These are phyloP conservation scores for Pelosia muscerda DNA, from an alignment of 2,888 invertebrate species.

Conservation along the genomic window DNA sequence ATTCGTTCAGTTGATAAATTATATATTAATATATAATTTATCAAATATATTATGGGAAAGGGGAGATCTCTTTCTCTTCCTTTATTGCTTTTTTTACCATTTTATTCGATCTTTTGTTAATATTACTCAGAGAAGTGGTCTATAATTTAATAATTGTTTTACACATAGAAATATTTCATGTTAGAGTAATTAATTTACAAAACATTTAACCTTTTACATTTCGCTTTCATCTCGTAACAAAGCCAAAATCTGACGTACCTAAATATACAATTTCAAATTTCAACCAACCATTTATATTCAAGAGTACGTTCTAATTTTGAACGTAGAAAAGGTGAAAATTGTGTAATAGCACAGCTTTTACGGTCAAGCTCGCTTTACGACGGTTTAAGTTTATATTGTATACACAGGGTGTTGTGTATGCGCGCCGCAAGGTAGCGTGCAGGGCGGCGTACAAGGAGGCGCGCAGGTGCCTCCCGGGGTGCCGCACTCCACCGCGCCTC, in stretches of 20 bases:
- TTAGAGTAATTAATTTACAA: slow-evolving; percentile 11
- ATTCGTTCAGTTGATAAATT: too few relatives aligned
- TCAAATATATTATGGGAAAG: too few relatives aligned
- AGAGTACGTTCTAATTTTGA: slow-evolving; percentile 9
- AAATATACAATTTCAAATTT: slow-evolving; percentile 8
- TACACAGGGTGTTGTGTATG: slow-evolving; percentile 85
- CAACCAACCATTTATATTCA: slow-evolving; percentile 13
- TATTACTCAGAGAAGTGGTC: not conserved
- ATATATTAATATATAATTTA: too few relatives aligned
- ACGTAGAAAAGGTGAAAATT: slow-evolving; percentile 19
- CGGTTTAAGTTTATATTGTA: slow-evolving; percentile 47
- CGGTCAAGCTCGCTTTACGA: slow-evolving; percentile 25
- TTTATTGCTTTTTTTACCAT: not conserved
- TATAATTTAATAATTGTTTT: not conserved
- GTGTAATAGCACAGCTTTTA: slow-evolving; percentile 19
- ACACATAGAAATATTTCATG: not conserved
- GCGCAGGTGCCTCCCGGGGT: slow-evolving; percentile 84
- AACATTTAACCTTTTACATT: slow-evolving; percentile 9
- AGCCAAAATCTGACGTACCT: slow-evolving; percentile 15
- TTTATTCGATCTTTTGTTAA: not conserved
- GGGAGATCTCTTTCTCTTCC: too few relatives aligned
- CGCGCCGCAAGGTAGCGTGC: slow-evolving; percentile 87
- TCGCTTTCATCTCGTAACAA: slow-evolving; percentile 5
- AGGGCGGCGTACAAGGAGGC: slow-evolving; percentile 82
- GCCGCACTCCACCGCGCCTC: slow-evolving; percentile 83